Conservation (phyloP, 1,140 invertebrate species). For the Galleria mellonella region DNA sequence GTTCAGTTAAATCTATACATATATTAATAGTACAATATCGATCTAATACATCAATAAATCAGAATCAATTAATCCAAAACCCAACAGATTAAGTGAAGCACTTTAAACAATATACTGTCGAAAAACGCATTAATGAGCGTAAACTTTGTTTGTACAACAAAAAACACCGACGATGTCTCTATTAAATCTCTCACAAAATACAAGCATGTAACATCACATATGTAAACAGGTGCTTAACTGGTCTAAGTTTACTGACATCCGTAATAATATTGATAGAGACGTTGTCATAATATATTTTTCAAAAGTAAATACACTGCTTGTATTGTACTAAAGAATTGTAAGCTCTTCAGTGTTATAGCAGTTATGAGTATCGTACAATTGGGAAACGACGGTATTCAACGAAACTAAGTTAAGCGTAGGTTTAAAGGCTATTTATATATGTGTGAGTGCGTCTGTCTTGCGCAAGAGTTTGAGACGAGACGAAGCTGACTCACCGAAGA, state of each 20-base stretch:
- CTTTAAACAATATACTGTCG: background rate
- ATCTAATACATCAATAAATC: too few relatives aligned
- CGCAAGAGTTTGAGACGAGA: constrained; percentile 45
- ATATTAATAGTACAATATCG: too few relatives aligned
- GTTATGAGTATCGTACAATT: constrained; percentile 12
- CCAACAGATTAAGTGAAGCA: constrained; percentile 10
- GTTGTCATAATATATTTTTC: background rate
- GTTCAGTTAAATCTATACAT: too few relatives aligned
- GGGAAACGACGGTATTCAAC: background rate
- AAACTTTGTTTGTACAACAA: constrained; percentile 33
- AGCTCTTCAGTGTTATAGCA: too few relatives aligned
- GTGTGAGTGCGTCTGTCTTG: constrained; percentile 37
- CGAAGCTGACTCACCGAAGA: constrained; percentile 43
- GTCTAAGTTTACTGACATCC: constrained; percentile 54
- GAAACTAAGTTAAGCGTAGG: too few relatives aligned
- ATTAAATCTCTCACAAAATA: constrained; percentile 44
- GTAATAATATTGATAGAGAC: constrained; percentile 21
- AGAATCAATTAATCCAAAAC: too few relatives aligned
- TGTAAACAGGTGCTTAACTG: constrained; percentile 57
- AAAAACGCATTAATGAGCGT: constrained; percentile 25
- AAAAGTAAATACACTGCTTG: constrained; percentile 12
- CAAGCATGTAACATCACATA: constrained; percentile 31
- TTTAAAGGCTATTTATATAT: background rate
- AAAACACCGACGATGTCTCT: constrained; percentile 39
- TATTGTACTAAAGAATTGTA: background rate